Evolutionary conservation across 2,113 vertebrate genomes (phyloP), one percentile per base, ranked within the genome.

Genomic region (Enhydra lutris): DNA sequence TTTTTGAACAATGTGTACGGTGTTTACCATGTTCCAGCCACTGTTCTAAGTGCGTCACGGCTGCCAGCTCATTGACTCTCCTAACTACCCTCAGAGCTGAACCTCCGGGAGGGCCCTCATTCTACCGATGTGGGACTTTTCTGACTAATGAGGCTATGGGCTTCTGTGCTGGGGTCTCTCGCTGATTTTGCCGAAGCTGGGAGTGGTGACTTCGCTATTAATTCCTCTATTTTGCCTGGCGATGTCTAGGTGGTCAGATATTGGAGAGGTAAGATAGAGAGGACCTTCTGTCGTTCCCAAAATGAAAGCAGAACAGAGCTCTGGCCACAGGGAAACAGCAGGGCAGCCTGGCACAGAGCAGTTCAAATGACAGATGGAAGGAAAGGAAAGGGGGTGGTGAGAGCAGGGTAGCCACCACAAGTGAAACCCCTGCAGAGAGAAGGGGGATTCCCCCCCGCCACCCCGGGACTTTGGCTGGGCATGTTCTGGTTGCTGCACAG

Each of bases 361-460:
- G 88, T 83, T 59, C 78, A 45, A 14, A 26, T 6, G 8, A 26
- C 18, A n/a, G 47, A 67, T 0, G 31, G 85, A 10, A 2, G 23
- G 11, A 36, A n/a, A 42, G 63, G 36, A 36, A 21, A 29, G 42
- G 11, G 59, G 31, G 10, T 55, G 1, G 7, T 34, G n/a, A 9
- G 13, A 15, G 11, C 9, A 67, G 83, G 20, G 24, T 29, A 78
- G 5, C 24, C 18, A 8, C 47, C 29, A 65, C 83, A 42, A 2
- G 73, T 2, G 10, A 36, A 74, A 86, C n/a, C 63, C 14, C 21
- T 29, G 8, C 23, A 63, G 79, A 34, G 39, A 71, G n/a, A 50
- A 87, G 67, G 2, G 24, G 15, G 9, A 4, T 8, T 24, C 4
- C 23, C 23, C 2, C 4, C 8, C 31, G 0, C 31, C 3, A 2